Base-by-base conservation (phyloP, 2,113 vertebrate genomes). In the Synchiropus splendidus region DNA sequence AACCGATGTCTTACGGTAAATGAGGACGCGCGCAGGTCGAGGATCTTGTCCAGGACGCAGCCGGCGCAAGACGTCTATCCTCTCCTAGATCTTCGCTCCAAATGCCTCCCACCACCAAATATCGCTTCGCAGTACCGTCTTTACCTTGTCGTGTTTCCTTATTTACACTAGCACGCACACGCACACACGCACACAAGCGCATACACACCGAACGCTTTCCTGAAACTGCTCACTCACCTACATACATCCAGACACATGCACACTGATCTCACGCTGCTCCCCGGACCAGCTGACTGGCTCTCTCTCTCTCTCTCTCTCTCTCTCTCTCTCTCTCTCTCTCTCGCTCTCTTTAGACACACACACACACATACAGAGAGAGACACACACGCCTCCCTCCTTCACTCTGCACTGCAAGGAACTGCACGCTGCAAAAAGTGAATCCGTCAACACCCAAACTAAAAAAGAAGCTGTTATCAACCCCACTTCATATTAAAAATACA, bases 351-450 rank as follows among this genome's bases (percentile, higher is more conserved):
- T 34, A 12, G 21, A 16, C 49, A 16, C 39, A 12, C 13, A 12
- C 39, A 13, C 18, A 35, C 14, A 2, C 21, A 37, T 6, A 9
- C 18, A n/a, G n/a, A n/a, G n/a, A n/a, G n/a, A n/a, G n/a, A 2
- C 45, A 6, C 36, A 38, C 36, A 38, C 36, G 10, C 36, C 45
- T 70, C 59, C 42, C 52, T 41, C 54, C 54, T 33, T 34, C 10
- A 58, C 66, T 51, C 70, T 58, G 67, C 70, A 66, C 64, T 52
- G 38, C 37, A 48, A 42, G 58, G 21, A 17, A 18, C 49, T 37
- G 39, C 54, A 58, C 70, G 39, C 74, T 71, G 58, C 47, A 77
- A 77, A 56, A 50, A 36, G 21, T 27, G 21, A 27, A 27, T n/a
- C n/a, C n/a, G n/a, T n/a, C n/a, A n/a, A n/a, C n/a, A n/a, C n/a